These are phyloP conservation scores for Lasius fuliginosus DNA, from an alignment of 2,888 invertebrate genomes.

Conservation along the genomic window DNA sequence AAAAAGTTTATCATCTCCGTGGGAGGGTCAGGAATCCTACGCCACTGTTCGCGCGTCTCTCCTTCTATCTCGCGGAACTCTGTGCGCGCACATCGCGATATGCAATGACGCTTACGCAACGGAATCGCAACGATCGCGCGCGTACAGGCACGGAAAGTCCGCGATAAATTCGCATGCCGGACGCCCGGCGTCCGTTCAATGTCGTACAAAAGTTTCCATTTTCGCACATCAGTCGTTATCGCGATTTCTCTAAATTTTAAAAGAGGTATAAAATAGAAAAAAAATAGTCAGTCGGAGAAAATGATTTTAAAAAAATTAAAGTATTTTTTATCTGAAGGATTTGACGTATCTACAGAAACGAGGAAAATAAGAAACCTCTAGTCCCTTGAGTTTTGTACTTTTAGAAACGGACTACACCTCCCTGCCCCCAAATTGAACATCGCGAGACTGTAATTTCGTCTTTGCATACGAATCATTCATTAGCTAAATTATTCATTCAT, in stretches of 20 bases:
- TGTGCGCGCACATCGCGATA: slow-evolving; percentile 43
- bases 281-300: neutral
- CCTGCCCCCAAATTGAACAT: neutral
- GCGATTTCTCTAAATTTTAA: neutral
- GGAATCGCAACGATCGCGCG: slow-evolving; percentile 24
- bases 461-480: slow-evolving; percentile 47
- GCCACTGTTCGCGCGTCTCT: slow-evolving; percentile 8
- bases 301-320: neutral
- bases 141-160: slow-evolving; percentile 41
- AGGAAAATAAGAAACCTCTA: neutral
- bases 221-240: neutral
- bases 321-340: neutral
- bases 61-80: slow-evolving; percentile 33
- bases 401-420: neutral
- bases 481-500: slow-evolving; percentile 66
- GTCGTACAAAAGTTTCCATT: neutral
- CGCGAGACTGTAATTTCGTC: neutral
- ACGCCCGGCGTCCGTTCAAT: neutral
- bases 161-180: slow-evolving; percentile 41
- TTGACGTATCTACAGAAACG: neutral
- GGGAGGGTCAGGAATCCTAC: neutral
- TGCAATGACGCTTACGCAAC: slow-evolving; percentile 56
- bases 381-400: neutral
- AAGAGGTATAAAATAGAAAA: neutral
- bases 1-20: neutral